These are phyloP conservation scores for Esox niger DNA, from an alignment of 2,113 vertebrate genomes.

Conservation along the genomic window DNA sequence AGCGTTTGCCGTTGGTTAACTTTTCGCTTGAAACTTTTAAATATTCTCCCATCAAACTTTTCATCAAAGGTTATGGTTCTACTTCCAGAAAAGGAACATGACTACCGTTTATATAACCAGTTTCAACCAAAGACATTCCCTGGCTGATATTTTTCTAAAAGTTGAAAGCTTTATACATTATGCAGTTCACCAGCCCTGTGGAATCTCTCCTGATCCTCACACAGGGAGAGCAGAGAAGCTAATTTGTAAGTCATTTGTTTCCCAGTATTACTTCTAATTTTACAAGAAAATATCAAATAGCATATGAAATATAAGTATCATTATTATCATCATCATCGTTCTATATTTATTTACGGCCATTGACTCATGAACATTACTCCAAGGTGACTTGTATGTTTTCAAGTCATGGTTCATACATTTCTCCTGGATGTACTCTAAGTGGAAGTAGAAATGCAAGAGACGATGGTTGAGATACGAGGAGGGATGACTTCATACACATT, in stretches of 20 bases:
- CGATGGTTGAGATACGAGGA: neutral
- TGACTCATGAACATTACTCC: no score
- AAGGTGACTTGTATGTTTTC: no score
- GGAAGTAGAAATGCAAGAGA: neutral
- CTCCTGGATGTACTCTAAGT: neutral
- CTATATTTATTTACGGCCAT: no score
- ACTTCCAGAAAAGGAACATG: neutral
- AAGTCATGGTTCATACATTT: no score
- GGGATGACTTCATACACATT: no score
- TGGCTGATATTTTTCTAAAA: slow-evolving; percentile 16
- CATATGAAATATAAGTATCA: no score
- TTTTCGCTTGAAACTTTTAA: no score
- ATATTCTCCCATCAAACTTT: neutral
- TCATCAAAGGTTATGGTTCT: neutral
- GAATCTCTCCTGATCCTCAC: slow-evolving; percentile 26
- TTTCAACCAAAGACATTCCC: slow-evolving; percentile 34
- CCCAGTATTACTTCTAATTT: no score
- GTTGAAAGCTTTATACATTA: slow-evolving; percentile 40
- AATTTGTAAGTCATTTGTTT: neutral
- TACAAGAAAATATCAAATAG: neutral
- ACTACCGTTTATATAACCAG: slow-evolving; percentile 31
- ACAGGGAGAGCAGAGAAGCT: slow-evolving; percentile 14
- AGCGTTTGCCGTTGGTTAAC: slow-evolving; percentile 43
- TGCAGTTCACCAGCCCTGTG: slow-evolving; percentile 25
- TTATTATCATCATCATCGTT: no score